These are phyloP conservation scores for Cryptotis parvus DNA, from an alignment of 2,113 vertebrate species.

Conservation along the genomic window DNA sequence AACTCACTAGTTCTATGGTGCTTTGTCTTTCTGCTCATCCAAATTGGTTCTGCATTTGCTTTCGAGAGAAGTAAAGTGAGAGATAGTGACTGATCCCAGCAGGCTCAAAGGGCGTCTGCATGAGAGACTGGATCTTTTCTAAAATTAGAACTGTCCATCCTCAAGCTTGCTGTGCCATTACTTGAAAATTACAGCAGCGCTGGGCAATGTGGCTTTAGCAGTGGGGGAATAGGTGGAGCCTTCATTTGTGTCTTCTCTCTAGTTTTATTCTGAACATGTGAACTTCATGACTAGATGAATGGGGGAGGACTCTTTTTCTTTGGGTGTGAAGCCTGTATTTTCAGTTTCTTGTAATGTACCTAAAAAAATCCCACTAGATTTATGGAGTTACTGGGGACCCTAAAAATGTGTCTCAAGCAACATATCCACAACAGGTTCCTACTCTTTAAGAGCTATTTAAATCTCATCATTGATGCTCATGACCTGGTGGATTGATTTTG, in stretches of 20 bases:
- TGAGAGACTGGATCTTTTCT: not conserved
- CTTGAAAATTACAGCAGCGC: not conserved
- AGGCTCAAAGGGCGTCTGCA: fast-evolving
- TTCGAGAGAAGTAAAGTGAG: not conserved
- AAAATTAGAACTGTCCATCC: not conserved
- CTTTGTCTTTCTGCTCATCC: not conserved
- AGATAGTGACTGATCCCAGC: not conserved
- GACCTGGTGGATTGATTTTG: not conserved
- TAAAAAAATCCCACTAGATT: not conserved
- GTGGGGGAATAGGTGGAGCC: not conserved
- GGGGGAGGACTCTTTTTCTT: not conserved
- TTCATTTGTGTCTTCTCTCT: not conserved
- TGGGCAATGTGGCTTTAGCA: not conserved
- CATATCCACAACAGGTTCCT: not conserved
- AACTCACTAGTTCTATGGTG: too few species aligned
- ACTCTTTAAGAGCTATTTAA: not conserved
- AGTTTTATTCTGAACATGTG: not conserved
- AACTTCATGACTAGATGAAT: not conserved
- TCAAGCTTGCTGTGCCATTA: not conserved
- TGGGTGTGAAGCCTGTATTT: not conserved
- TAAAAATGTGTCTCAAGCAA: not conserved
- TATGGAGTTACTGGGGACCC: not conserved
- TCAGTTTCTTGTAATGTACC: not conserved
- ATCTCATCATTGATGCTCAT: not conserved
- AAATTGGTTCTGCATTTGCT: not conserved